phyloP scores from a whole-genome alignment of 2,113 vertebrate genomes.

The Microtus pennsylvanicus region DNA sequence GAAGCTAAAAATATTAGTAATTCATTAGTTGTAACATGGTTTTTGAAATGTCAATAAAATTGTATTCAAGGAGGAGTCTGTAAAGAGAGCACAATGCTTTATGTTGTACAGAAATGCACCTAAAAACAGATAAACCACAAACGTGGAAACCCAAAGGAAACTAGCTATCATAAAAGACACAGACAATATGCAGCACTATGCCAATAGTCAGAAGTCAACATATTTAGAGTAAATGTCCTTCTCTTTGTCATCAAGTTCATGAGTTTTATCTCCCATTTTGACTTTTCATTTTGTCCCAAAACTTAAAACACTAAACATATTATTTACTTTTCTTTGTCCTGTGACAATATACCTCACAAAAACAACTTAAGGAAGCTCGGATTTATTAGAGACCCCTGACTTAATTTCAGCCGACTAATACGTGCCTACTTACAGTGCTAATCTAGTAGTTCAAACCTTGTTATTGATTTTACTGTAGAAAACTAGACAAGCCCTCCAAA shows the following conservation, averaged over 20 bases:
- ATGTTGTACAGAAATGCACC: background rate
- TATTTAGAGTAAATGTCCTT: background rate
- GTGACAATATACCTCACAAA: background rate
- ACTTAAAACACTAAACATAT: background rate
- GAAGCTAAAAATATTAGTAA: no score
- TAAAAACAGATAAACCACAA: slow-evolving; percentile 12
- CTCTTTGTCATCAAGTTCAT: background rate
- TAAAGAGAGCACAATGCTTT: background rate
- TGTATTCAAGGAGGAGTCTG: no score
- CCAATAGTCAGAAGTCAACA: background rate
- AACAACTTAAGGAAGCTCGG: background rate
- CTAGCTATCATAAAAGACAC: background rate
- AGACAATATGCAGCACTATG: background rate
- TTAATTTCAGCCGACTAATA: slow-evolving; percentile 9
- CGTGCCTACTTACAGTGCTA: background rate
- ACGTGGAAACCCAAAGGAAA: background rate
- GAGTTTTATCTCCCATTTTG: background rate
- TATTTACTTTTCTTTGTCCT: no score
- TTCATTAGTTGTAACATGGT: no score
- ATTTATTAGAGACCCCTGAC: background rate
- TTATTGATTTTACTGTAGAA: slow-evolving; percentile 40
- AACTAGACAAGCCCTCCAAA: background rate
- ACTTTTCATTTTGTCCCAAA: slow-evolving; percentile 1
- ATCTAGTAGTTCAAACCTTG: background rate
- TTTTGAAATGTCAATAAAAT: no score